Conservation (phyloP, 2,888 invertebrate species). For the Polyploca ridens region DNA sequence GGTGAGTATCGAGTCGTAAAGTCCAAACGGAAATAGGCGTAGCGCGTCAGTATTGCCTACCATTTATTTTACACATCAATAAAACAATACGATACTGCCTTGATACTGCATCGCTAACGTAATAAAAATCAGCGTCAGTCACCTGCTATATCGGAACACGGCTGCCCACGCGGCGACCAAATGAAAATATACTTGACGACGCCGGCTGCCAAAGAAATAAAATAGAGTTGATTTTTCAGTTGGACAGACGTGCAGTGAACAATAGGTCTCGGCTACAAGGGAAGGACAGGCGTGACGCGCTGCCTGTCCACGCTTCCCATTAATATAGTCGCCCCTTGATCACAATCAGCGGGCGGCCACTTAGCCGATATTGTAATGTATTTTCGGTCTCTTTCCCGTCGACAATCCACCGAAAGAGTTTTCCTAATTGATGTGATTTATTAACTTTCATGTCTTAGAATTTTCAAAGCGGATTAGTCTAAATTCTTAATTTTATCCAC, state of each 20-base stretch:
- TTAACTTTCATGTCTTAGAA: constrained; percentile 26
- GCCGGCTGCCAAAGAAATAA: constrained; percentile 79
- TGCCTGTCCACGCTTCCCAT: constrained; percentile 33
- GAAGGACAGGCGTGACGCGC: constrained; percentile 62
- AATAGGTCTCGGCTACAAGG: constrained; percentile 73
- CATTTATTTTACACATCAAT: constrained; percentile 64
- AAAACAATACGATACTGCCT: constrained; percentile 76
- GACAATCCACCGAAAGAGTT: constrained; percentile 31
- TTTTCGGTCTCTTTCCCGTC: constrained; percentile 26
- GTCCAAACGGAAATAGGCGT: constrained; percentile 44
- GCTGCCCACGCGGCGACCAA: constrained; percentile 71
- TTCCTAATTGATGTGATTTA: constrained; percentile 43
- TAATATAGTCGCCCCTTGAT: constrained; percentile 30
- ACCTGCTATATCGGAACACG: constrained; percentile 66
- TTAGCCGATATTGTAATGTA: constrained; percentile 25
- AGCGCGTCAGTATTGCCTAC: constrained; percentile 50
- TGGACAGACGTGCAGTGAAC: constrained; percentile 69
- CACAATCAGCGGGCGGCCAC: constrained; percentile 26
- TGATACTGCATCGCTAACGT: constrained; percentile 65
- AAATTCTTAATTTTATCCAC: constrained; percentile 19
- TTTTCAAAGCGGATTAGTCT: constrained; percentile 17
- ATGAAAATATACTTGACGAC: constrained; percentile 75
- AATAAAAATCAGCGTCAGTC: constrained; percentile 77
- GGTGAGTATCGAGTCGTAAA: constrained; percentile 29
- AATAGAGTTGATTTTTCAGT: constrained; percentile 79